phyloP scores from a whole-genome alignment of 2,888 invertebrate species.

The Limnephilus marmoratus region DNA sequence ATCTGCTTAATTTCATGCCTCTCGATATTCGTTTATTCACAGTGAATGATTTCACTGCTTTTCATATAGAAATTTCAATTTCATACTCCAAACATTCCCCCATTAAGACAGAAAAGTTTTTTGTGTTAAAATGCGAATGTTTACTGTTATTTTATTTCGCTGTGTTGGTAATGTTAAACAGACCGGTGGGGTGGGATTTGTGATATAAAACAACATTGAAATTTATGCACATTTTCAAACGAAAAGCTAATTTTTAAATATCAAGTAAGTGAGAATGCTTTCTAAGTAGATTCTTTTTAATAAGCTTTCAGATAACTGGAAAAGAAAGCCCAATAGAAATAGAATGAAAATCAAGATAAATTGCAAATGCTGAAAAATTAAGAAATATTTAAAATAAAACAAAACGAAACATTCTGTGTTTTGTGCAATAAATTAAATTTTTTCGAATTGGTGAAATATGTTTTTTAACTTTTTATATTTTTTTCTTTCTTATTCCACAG shows the following conservation, averaged over 20 bases:
- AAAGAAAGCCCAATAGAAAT: too few species aligned
- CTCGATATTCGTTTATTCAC: not conserved
- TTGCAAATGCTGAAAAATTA: not conserved
- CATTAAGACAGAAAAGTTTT: not conserved
- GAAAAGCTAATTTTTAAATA: not conserved
- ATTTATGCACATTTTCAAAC: conserved; percentile 47
- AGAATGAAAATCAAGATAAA: too few species aligned
- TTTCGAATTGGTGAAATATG: too few species aligned
- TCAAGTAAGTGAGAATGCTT: not conserved
- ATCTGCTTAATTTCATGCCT: too few species aligned
- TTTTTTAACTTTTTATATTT: too few species aligned
- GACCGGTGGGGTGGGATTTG: conserved; percentile 11
- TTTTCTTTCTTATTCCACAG: too few species aligned
- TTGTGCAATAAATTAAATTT: too few species aligned
- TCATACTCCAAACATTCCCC: not conserved
- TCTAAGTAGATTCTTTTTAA: not conserved
- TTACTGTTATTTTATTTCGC: not conserved
- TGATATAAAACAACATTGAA: conserved; percentile 42
- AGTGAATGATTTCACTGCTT: not conserved
- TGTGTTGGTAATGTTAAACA: not conserved
- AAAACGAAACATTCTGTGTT: too few species aligned
- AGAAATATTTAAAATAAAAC: not conserved
- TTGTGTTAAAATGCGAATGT: not conserved
- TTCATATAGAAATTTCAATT: not conserved
- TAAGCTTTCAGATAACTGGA: not conserved